These are phyloP conservation scores for Dendrocincla fuliginosa DNA, from an alignment of 2,797 vertebrate genomes.

Conservation along the genomic window DNA sequence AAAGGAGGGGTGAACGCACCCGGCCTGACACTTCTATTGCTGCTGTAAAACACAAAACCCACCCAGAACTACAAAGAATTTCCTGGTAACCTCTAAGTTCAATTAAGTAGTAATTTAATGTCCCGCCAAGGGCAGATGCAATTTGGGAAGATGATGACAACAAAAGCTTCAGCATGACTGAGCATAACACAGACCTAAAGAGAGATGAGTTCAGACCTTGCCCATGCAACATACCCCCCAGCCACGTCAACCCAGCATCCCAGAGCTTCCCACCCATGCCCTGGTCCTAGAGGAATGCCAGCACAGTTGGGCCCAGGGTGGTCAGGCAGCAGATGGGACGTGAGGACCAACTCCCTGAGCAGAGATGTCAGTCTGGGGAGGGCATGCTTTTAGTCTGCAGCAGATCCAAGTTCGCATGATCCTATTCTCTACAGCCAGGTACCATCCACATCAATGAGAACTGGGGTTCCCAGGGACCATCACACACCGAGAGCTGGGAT, in stretches of 20 bases:
- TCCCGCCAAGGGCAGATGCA: not conserved
- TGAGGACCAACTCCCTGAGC: accelerated
- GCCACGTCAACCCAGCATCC: not conserved
- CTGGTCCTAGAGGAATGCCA: not conserved
- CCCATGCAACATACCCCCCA: not conserved
- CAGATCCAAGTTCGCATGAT: not conserved
- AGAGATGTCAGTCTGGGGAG: not conserved
- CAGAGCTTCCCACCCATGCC: not conserved
- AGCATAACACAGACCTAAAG: accelerated
- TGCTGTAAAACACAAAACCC: not conserved
- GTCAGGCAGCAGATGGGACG: not conserved
- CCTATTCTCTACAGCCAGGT: not conserved
- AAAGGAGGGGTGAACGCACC: not conserved
- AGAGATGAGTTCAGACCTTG: not conserved
- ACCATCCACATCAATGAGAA: not conserved
- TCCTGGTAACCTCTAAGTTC: not conserved
- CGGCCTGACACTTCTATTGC: not conserved
- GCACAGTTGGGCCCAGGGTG: not conserved
- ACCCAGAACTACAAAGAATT: not conserved
- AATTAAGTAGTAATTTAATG: not conserved
- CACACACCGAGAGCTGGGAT: not conserved
- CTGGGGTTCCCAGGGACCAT: not conserved
- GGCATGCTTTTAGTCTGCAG: not conserved
- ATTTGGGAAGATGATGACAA: not conserved
- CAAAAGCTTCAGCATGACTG: not conserved